These are phyloP conservation scores for Drosophila flavopinicola DNA, from an alignment of 2,888 invertebrate species.

Conservation along the genomic window DNA sequence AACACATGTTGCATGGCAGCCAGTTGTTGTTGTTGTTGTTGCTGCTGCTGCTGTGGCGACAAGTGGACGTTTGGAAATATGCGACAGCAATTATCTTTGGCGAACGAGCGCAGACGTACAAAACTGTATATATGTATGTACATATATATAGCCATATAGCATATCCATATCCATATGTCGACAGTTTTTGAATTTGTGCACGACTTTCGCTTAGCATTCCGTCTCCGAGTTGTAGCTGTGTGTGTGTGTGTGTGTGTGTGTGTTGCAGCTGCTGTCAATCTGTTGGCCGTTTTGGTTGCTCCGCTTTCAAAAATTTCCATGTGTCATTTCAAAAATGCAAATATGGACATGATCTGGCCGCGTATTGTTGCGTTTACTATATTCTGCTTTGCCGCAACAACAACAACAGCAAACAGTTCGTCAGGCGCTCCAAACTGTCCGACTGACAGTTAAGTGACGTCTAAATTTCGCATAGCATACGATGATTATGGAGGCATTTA, in stretches of 20 bases:
- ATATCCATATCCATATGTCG: slow-evolving; percentile 69
- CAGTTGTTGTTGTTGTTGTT: slow-evolving; percentile 25
- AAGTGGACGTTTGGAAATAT: slow-evolving; percentile 72
- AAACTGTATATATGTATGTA: no score
- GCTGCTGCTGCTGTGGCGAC: slow-evolving; percentile 49
- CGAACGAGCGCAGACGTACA: slow-evolving; percentile 40
- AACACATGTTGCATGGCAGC: slow-evolving; percentile 65
- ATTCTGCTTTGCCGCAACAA: slow-evolving; percentile 8
- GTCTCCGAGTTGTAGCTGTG: slow-evolving; percentile 17
- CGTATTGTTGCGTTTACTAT: slow-evolving; percentile 21
- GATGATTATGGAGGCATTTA: slow-evolving; percentile 80
- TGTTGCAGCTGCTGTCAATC: slow-evolving; percentile 80
- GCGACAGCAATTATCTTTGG: slow-evolving; percentile 75
- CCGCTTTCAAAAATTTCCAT: slow-evolving; percentile 76
- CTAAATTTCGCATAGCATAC: slow-evolving; percentile 77
- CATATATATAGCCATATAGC: slow-evolving; percentile 25
- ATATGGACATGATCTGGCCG: slow-evolving; percentile 78
- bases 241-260: slow-evolving; percentile 21
- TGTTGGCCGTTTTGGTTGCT: slow-evolving; percentile 69
- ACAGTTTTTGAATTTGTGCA: slow-evolving; percentile 54
- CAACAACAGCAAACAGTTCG: no score
- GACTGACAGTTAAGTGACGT: slow-evolving; percentile 78
- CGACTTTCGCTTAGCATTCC: slow-evolving; percentile 71
- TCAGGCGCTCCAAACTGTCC: slow-evolving; percentile 61
- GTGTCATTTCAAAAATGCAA: slow-evolving; percentile 80